Conservation (phyloP, 2,888 invertebrate species). For the Tryphoninae sp. region DNA sequence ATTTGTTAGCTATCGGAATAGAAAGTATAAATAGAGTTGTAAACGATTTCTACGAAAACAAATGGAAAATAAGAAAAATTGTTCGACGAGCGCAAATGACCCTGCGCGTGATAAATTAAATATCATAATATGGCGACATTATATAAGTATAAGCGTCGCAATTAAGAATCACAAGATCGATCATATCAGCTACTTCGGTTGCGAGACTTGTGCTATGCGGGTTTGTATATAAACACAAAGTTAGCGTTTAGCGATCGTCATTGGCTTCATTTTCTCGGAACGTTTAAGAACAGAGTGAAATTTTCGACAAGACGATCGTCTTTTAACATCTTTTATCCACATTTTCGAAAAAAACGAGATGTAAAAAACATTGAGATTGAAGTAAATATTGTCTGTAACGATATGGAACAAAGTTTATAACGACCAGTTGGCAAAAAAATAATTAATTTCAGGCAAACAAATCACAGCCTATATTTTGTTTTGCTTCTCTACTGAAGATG, state of each 20-base stretch:
- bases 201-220: constrained; percentile 54
- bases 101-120: not conserved
- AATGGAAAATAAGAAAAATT: not conserved
- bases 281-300: not conserved
- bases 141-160: constrained; percentile 55
- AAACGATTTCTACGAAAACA: not conserved
- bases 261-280: constrained; percentile 28
- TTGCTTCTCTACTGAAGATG: no score
- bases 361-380: no score
- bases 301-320: not conserved
- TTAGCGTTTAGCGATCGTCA: constrained; percentile 45
- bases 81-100: not conserved
- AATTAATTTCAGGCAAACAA: no score
- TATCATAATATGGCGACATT: constrained; percentile 1
- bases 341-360: no score
- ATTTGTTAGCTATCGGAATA: not conserved
- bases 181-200: constrained; percentile 53
- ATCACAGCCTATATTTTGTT: no score
- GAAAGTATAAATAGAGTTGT: constrained; percentile 5
- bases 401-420: no score
- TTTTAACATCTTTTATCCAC: no score
- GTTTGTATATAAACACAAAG: constrained; percentile 37
- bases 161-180: constrained; percentile 42
- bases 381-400: no score
- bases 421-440: no score